Conservation (phyloP, 2,113 vertebrate genomes). For the Clarias macrocephalus region DNA sequence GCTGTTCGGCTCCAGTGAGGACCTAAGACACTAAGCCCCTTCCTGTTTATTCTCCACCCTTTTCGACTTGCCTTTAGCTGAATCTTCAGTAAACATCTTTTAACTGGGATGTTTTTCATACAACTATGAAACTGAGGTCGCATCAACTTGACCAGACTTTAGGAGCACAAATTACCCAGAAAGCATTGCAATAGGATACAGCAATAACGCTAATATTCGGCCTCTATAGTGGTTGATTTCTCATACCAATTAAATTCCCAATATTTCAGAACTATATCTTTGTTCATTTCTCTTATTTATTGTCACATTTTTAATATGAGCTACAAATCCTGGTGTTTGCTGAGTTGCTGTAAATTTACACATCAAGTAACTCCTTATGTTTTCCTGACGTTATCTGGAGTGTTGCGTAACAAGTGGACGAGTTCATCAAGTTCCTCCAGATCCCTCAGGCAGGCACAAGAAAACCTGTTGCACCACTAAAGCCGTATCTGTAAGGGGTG, state of each 20-base stretch:
- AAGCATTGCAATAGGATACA: background rate
- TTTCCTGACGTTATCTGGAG: background rate
- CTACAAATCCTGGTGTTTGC: background rate
- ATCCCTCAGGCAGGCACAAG: background rate
- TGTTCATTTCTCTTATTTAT: background rate
- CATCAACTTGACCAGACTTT: background rate
- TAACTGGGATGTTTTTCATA: background rate
- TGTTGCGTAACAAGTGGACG: background rate
- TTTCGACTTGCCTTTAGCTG: background rate
- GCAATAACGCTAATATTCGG: background rate
- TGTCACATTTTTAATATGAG: background rate
- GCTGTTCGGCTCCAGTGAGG: constrained; percentile 97
- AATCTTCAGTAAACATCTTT: background rate
- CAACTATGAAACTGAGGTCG: background rate
- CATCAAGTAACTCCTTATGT: background rate
- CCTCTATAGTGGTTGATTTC: background rate
- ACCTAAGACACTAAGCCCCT: constrained; percentile 80
- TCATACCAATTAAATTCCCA: background rate
- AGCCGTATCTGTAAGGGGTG: background rate
- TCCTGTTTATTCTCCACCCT: background rate
- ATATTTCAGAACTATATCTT: background rate
- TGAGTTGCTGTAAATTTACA: background rate
- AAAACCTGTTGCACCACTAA: background rate
- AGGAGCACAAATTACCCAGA: background rate
- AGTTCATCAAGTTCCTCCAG: constrained; percentile 4